Percentiles rank a stretch among this genome's conserved stretches.
phyloP scores from a whole-genome alignment of 2,888 invertebrate genomes.

The Therioaphis trifolii region DNA sequence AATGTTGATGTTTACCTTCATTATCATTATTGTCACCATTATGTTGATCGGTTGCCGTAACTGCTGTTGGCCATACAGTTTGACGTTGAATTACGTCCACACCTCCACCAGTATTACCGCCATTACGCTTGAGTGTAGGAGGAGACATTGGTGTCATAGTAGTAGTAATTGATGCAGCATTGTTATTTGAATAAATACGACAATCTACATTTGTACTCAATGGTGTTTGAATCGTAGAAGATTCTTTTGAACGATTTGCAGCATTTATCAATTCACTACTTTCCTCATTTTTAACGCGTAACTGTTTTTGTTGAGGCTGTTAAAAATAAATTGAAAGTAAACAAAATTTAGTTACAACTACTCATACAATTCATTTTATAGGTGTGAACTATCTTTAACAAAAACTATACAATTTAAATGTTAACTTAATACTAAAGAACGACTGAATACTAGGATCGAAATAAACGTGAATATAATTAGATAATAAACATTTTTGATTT shows the following conservation, averaged over 20 bases:
- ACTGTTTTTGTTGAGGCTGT: constrained; percentile 41
- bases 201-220: constrained; percentile 14
- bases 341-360: neutral
- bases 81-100: constrained; percentile 37
- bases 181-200: constrained; percentile 45
- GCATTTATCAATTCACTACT: neutral
- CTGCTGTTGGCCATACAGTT: constrained; percentile 36
- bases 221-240: constrained; percentile 41
- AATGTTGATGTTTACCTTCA: constrained; percentile 24
- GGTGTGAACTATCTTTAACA: too few species aligned
- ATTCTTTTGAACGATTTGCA: constrained; percentile 16
- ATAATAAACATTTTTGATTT: too few species aligned
- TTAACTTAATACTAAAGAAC: too few species aligned
- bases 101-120: neutral
- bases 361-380: neutral
- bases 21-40: constrained; percentile 21
- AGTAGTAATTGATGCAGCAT: constrained; percentile 19
- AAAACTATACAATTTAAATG: too few species aligned
- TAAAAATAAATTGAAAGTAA: neutral
- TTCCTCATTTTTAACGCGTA: constrained; percentile 32
- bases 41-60: constrained; percentile 20
- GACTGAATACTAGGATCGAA: too few species aligned
- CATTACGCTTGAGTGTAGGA: constrained; percentile 2
- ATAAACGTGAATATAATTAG: too few species aligned
- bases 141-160: constrained; percentile 17